Evolutionary conservation across 2,888 invertebrate genomes (phyloP), one percentile per base, ranked within the genome.

Genomic region (Hipparchia semele): DNA sequence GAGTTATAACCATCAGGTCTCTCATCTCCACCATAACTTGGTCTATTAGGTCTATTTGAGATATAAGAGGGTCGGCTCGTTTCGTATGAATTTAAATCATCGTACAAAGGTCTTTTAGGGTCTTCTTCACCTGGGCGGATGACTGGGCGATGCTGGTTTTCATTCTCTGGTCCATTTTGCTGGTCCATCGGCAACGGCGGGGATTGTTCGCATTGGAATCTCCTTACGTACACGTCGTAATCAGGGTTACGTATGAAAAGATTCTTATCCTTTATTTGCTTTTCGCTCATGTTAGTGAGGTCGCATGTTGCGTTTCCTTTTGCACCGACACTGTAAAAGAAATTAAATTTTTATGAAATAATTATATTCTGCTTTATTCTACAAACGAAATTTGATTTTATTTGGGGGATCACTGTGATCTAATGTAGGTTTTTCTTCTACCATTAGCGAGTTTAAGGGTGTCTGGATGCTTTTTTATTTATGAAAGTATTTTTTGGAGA

Each of bases 271-370:
- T 88, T 90, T 0, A 93, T 78, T 39, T 90, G 87, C 64, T 88
- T 90, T 70, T 92, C 92, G 6, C 84, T 83, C 3, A 85, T 64
- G 9, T 86, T 90, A 71, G 93, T 89, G 0, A 94, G 84, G 70
- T 93, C 85, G 72, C 94, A 94, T 0, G 93, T 92, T 0, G 93
- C 91, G 72, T 94, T 94, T 72, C 94, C 94, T 86, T 93, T 93
- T 1, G 94, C 94, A 0, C 94, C 94, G 3, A 94, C 92, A 0
- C 94, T 94, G 86, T 33, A 75, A 74, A 64, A 53, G 2, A 12
- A 58, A 60, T 5, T 23, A 54, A 9, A 9, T 8, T 46, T 13
- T 46, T 10, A 45, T 6, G 46, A 54, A 23, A 61, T 10, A 68
- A 59, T 13, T 49, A 33, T 59, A 51, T 10, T 23, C 23, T 23